These are phyloP conservation scores for Labeo catla DNA, from an alignment of 2,113 vertebrate species.

Conservation along the genomic window DNA sequence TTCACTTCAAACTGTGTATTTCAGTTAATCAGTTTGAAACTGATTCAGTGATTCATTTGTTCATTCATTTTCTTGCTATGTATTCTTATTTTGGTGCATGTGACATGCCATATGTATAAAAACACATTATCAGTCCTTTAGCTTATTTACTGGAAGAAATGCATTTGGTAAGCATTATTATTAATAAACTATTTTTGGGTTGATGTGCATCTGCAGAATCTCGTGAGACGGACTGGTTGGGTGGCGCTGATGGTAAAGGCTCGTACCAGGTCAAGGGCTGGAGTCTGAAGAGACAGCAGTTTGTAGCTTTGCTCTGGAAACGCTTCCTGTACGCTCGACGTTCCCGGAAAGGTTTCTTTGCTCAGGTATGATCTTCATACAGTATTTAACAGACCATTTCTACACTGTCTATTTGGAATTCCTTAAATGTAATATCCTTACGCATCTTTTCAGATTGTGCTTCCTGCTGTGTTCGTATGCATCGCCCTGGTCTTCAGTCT, in stretches of 20 bases:
- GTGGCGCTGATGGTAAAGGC: constrained; percentile 92
- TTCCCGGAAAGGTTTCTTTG: constrained; percentile 96
- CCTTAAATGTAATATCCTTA: background rate
- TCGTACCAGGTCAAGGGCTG: constrained; percentile 95
- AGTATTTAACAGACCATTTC: background rate
- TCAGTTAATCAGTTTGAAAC: too few species aligned
- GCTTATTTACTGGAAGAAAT: background rate
- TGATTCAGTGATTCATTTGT: too few species aligned
- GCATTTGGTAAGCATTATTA: background rate
- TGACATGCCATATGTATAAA: background rate
- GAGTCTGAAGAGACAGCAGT: constrained; percentile 94
- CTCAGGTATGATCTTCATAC: constrained; percentile 78
- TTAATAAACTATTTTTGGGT: background rate
- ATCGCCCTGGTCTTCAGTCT: constrained; percentile 96
- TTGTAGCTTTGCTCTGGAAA: constrained; percentile 96
- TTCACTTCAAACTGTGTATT: background rate
- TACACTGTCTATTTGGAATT: constrained; percentile 2
- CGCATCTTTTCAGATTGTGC: constrained; percentile 84
- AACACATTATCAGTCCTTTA: background rate
- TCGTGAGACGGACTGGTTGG: constrained; percentile 93
- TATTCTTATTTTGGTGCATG: too few species aligned
- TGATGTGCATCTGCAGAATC: constrained; percentile 80
- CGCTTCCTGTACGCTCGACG: constrained; percentile 91
- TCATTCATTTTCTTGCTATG: background rate
- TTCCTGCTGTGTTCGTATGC: constrained; percentile 96